Conservation (phyloP, 2,888 invertebrate species). For the Euzophera pinguis region DNA sequence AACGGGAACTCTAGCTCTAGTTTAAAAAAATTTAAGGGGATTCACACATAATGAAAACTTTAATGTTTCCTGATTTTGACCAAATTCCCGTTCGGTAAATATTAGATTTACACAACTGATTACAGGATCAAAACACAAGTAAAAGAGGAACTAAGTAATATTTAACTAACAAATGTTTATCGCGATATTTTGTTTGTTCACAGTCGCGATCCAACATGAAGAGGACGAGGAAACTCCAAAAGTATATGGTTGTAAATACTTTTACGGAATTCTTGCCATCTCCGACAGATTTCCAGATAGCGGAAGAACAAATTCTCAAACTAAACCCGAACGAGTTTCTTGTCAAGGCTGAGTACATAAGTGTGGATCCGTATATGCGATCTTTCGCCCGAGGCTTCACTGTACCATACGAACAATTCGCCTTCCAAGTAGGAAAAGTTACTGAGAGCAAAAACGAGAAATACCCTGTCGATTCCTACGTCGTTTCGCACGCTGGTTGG, state of each 20-base stretch:
- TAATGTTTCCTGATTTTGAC: too few relatives aligned
- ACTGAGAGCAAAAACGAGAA: slow-evolving; percentile 80
- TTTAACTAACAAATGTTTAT: too few relatives aligned
- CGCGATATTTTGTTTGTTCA: not conserved
- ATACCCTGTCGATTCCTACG: slow-evolving; percentile 78
- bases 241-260: slow-evolving; percentile 33
- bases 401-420: slow-evolving; percentile 42
- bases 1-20: too few relatives aligned
- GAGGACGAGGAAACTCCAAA: slow-evolving; percentile 23
- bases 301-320: slow-evolving; percentile 50
- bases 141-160: too few relatives aligned
- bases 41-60: too few relatives aligned
- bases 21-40: too few relatives aligned
- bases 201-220: not conserved
- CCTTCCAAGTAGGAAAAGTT: slow-evolving; percentile 67
- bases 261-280: slow-evolving; percentile 53
- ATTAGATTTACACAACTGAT: too few relatives aligned
- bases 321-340: slow-evolving; percentile 73
- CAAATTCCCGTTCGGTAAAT: too few relatives aligned
- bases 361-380: slow-evolving; percentile 84
- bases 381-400: slow-evolving; percentile 41
- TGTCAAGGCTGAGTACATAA: slow-evolving; percentile 80
- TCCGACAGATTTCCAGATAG: slow-evolving; percentile 51
- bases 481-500: slow-evolving; percentile 83
- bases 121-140: too few relatives aligned